Evolutionary conservation across 2,797 vertebrate species (phyloP).

Genomic region (Ptychobarbus kaznakovi): DNA sequence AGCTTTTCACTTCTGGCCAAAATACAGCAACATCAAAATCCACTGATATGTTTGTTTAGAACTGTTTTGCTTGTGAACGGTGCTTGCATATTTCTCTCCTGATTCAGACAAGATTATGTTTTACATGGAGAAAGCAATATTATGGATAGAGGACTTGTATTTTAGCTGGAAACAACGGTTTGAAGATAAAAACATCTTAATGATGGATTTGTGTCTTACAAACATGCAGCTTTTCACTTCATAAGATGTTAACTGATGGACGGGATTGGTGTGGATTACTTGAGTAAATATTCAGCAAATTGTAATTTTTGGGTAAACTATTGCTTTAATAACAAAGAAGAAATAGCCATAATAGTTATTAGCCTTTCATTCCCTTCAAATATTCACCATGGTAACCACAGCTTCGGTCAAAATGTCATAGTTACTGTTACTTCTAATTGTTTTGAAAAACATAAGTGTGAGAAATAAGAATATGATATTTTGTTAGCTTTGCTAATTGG

Average conservation of each 20-base stretch:
- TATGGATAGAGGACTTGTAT: background rate
- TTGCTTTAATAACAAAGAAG: background rate
- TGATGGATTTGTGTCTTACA: background rate
- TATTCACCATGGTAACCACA: background rate
- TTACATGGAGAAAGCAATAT: background rate
- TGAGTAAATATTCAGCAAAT: background rate
- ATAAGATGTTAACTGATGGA: background rate
- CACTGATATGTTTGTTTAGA: background rate
- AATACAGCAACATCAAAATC: background rate
- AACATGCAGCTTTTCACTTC: background rate
- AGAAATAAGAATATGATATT: background rate
- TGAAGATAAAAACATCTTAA: background rate
- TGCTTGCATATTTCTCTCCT: background rate
- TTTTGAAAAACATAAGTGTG: background rate
- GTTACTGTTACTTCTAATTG: slow-evolving; percentile 5
- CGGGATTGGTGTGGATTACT: background rate
- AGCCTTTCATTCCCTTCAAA: background rate
- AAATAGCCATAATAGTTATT: background rate
- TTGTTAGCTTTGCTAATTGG: background rate
- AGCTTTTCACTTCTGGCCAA: background rate
- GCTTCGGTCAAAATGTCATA: background rate
- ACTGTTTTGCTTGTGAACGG: background rate
- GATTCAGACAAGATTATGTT: background rate
- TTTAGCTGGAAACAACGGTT: background rate
- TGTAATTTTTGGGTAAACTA: background rate